A percentile compares a stretch with the other conserved stretches of the same genome.
These are phyloP conservation scores for Nomada ferruginata DNA, from an alignment of 2,888 invertebrate species.

Conservation along the genomic window DNA sequence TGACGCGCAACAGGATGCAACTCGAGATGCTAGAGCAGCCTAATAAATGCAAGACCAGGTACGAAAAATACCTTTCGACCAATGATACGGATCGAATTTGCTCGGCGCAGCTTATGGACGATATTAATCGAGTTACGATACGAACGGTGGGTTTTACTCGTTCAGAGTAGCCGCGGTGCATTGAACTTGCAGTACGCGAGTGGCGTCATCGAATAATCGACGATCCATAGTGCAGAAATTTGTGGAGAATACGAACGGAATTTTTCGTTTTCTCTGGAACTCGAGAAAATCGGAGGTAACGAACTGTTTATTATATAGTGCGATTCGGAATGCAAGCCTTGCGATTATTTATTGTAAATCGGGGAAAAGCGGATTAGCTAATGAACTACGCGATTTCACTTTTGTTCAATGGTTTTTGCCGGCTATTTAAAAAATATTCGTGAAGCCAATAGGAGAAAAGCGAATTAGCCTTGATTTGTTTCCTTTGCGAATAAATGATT, in stretches of 20 bases:
- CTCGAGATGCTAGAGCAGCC: background rate
- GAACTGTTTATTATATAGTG: background rate
- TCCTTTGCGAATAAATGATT: too few relatives aligned
- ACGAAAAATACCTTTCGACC: conserved; percentile 22
- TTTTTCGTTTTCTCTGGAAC: too few relatives aligned
- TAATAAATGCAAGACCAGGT: background rate
- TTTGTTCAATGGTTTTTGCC: too few relatives aligned
- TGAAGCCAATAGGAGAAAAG: too few relatives aligned
- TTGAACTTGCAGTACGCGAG: background rate
- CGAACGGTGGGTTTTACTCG: too few relatives aligned
- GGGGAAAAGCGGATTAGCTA: background rate
- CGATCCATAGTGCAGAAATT: too few relatives aligned
- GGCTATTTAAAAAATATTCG: too few relatives aligned
- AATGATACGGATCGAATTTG: background rate
- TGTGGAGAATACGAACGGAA: too few relatives aligned
- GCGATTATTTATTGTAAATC: too few relatives aligned
- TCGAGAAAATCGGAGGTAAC: background rate
- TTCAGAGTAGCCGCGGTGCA: background rate
- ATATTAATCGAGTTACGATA: background rate
- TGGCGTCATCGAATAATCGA: background rate
- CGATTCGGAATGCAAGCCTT: too few relatives aligned
- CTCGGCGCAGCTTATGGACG: background rate
- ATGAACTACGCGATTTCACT: too few relatives aligned
- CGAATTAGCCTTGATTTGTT: too few relatives aligned
- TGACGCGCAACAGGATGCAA: conserved; percentile 16